phyloP scores from a whole-genome alignment of 2,888 invertebrate species.

The Chymomyza amoena region DNA sequence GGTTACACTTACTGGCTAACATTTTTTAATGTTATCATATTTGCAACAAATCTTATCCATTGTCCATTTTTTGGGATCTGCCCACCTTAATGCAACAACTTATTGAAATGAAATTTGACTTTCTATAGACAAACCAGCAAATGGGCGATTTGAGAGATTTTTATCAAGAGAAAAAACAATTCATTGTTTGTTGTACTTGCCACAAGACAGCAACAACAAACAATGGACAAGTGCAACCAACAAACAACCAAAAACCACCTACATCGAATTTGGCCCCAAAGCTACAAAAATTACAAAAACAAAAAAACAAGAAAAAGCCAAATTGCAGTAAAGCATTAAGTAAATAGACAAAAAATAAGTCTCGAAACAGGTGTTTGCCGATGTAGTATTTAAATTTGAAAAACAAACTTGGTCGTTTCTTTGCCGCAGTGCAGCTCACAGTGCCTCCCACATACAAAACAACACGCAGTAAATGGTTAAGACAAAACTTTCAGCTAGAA shows the following conservation, averaged over 20 bases:
- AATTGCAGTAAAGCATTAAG: background rate
- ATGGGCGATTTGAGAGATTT: slow-evolving; percentile 60
- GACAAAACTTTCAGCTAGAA: slow-evolving; percentile 59
- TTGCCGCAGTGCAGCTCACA: background rate
- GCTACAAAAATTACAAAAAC: background rate
- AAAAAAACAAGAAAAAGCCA: background rate
- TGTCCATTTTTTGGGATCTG: background rate
- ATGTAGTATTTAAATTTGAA: background rate
- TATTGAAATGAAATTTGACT: slow-evolving; percentile 60
- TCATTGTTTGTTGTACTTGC: slow-evolving; percentile 38
- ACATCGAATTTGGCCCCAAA: background rate
- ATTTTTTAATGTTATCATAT: background rate
- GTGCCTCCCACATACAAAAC: slow-evolving; percentile 29
- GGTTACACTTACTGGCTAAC: background rate
- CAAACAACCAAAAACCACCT: background rate
- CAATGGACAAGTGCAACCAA: background rate
- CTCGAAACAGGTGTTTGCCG: background rate
- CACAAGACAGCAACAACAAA: background rate
- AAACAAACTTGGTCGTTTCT: background rate
- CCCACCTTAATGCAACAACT: slow-evolving; percentile 35
- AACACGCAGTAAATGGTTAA: slow-evolving; percentile 35
- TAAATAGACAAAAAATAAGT: background rate
- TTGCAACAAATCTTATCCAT: background rate
- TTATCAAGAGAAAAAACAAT: slow-evolving; percentile 42
- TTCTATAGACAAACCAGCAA: slow-evolving; percentile 49